Conservation (phyloP, 2,888 invertebrate species). For the Cerceris rybyensis region DNA sequence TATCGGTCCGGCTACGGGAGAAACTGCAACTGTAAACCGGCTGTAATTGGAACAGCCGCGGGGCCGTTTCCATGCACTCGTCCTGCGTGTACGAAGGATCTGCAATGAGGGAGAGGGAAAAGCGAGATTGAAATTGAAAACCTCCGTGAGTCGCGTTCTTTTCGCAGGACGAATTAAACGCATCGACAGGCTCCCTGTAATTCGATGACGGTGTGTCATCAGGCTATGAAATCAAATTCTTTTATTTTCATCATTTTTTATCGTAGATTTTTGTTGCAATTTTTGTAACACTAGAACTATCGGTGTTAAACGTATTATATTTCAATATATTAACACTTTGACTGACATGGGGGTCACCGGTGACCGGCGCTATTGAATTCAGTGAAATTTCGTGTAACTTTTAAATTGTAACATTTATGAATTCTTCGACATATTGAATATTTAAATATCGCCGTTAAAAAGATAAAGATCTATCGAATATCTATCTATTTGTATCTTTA, state of each 20-base stretch:
- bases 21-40: conserved; percentile 41
- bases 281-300: too few relatives aligned
- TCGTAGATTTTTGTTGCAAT: background rate
- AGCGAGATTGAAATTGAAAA: conserved; percentile 52
- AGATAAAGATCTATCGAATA: too few relatives aligned
- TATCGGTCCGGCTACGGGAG: conserved; percentile 22
- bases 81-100: conserved; percentile 25
- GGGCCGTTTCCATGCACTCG: background rate
- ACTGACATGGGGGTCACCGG: too few relatives aligned
- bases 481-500: too few relatives aligned
- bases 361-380: too few relatives aligned
- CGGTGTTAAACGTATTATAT: too few relatives aligned
- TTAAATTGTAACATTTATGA: too few relatives aligned
- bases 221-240: too few relatives aligned
- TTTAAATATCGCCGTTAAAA: too few relatives aligned
- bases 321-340: too few relatives aligned
- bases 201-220: conserved; percentile 31
- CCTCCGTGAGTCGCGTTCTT: conserved; percentile 19
- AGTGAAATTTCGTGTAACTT: too few relatives aligned
- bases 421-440: too few relatives aligned
- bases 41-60: conserved; percentile 45
- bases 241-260: background rate
- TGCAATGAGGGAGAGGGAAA: conserved; percentile 1
- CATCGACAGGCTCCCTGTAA: conserved; percentile 46
- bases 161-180: conserved; percentile 43